Evolutionary conservation across 2,888 invertebrate species (phyloP).

Genomic region (Punctoribates punctum): DNA sequence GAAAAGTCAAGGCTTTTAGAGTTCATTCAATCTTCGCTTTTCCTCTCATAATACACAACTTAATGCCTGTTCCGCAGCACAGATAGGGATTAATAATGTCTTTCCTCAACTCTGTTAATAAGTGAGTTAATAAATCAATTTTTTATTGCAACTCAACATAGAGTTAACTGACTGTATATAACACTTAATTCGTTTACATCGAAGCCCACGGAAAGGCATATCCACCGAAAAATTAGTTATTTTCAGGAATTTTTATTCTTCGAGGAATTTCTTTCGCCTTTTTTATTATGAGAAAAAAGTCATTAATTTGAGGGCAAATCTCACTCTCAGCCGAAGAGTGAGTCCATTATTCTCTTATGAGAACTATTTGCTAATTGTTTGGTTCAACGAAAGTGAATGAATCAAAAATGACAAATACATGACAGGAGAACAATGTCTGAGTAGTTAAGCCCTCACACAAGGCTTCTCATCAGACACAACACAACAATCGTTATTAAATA

Average conservation of each 20-base stretch:
- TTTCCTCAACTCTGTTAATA: neutral
- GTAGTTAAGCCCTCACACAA: neutral
- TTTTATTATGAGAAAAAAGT: neutral
- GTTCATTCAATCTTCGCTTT: constrained; percentile 19
- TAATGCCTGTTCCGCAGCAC: no score
- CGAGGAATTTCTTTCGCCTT: neutral
- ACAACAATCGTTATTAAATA: neutral
- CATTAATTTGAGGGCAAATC: neutral
- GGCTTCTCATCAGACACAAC: neutral
- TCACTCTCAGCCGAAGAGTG: neutral
- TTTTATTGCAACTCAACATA: neutral
- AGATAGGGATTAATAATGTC: neutral
- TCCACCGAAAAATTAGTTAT: no score
- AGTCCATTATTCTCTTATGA: neutral
- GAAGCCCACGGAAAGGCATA: no score
- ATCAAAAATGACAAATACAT: constrained; percentile 29
- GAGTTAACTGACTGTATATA: neutral
- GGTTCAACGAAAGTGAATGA: neutral
- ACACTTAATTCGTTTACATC: neutral
- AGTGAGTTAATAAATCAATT: constrained; percentile 9
- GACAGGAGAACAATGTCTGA: constrained; percentile 19
- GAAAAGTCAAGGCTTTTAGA: constrained; percentile 7
- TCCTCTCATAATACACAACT: neutral
- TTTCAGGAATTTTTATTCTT: neutral
- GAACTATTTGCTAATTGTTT: neutral